Conservation (phyloP, 2,888 invertebrate genomes). For the Barypeithes pellucidus region DNA sequence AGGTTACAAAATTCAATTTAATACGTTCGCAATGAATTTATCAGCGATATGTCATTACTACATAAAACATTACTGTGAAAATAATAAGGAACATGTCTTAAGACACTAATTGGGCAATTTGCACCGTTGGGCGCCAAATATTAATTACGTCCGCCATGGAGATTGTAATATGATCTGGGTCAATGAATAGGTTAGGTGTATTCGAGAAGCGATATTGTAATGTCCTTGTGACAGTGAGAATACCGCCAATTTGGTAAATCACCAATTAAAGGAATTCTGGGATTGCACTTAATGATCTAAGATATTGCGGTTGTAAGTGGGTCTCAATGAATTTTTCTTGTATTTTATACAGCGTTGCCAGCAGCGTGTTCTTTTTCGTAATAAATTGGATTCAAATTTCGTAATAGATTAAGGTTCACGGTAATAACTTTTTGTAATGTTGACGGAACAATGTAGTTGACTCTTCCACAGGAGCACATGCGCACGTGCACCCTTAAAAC, state of each 20-base stretch:
- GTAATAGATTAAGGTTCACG: too few relatives aligned
- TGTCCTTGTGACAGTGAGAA: constrained; percentile 24
- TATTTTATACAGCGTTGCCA: too few relatives aligned
- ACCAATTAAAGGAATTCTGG: constrained; percentile 22
- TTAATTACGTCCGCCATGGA: constrained; percentile 30
- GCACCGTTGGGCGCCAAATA: constrained; percentile 33
- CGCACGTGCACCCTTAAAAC: too few relatives aligned
- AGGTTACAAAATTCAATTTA: too few relatives aligned
- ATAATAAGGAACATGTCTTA: constrained; percentile 28
- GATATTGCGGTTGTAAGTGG: too few relatives aligned
- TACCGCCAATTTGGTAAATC: constrained; percentile 18
- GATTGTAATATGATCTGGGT: constrained; percentile 36
- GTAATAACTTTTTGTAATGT: too few relatives aligned
- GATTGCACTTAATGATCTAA: not conserved
- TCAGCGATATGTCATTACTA: not conserved
- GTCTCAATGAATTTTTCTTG: too few relatives aligned
- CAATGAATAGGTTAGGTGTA: constrained; percentile 37
- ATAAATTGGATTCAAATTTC: too few relatives aligned
- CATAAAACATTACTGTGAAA: constrained; percentile 11
- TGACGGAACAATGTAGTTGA: too few relatives aligned
- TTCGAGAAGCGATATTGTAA: constrained; percentile 22
- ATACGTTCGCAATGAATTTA: not conserved
- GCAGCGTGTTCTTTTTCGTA: too few relatives aligned
- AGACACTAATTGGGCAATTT: constrained; percentile 34
- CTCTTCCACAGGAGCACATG: too few relatives aligned